A percentile compares a stretch with the other conserved stretches of the same genome.
These are phyloP conservation scores for Hecatera dysodea DNA, from an alignment of 2,888 invertebrate genomes.

Conservation along the genomic window DNA sequence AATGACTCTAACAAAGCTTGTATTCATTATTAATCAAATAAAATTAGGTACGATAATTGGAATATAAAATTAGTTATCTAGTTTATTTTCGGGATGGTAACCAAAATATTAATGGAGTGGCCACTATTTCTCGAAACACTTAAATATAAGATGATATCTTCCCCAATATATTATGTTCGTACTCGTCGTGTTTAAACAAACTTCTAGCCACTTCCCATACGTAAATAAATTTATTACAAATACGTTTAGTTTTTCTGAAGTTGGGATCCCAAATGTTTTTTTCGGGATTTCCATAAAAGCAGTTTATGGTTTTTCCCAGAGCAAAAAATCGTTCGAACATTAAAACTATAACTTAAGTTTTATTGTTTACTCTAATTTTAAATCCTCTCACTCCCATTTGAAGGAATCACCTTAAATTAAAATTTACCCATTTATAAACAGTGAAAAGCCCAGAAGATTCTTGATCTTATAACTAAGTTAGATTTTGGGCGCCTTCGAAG, in stretches of 20 bases:
- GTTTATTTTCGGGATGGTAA: not conserved
- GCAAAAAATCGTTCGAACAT: not conserved
- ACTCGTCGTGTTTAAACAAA: constrained; percentile 5
- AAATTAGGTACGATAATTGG: not conserved
- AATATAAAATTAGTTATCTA: not conserved
- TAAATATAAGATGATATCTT: not conserved
- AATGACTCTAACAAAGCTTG: not conserved
- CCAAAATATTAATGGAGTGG: constrained; percentile 5
- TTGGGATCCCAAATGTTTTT: not conserved
- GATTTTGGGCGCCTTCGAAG: not conserved
- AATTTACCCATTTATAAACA: not conserved
- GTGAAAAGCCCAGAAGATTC: not conserved
- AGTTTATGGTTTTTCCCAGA: not conserved
- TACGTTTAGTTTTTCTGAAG: not conserved
- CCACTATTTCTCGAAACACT: constrained; percentile 16
- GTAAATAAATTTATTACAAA: constrained; percentile 23
- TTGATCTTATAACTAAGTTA: not conserved
- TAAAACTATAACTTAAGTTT: constrained; percentile 1
- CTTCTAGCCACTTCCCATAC: constrained; percentile 1
- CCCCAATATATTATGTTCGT: constrained; percentile 31
- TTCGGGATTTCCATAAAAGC: not conserved
- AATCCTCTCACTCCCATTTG: constrained; percentile 11
- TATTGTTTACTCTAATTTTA: constrained; percentile 4
- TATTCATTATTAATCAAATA: not conserved
- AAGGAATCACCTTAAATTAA: not conserved